Percentiles rank a stretch among this genome's conserved stretches.
Conservation (phyloP, 2,888 invertebrate species). For the Anaspis maculata region DNA sequence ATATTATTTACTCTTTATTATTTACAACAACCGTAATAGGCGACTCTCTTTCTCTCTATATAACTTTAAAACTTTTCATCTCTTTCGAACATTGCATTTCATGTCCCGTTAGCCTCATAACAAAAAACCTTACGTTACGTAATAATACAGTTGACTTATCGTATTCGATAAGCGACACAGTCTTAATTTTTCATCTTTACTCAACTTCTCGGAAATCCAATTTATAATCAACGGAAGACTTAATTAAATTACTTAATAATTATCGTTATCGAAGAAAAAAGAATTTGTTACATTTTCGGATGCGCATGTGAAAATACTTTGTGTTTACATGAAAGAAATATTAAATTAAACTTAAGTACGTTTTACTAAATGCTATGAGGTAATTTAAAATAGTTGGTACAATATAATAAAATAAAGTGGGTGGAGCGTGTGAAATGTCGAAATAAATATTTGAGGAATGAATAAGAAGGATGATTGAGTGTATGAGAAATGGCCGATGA, state of each 20-base stretch:
- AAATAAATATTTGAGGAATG: conserved; percentile 20
- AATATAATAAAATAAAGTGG: conserved; percentile 4
- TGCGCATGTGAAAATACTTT: too few relatives aligned
- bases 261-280: not conserved
- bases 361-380: conserved; percentile 11
- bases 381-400: conserved; percentile 13
- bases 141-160: conserved; percentile 22
- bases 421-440: conserved; percentile 6
- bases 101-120: conserved; percentile 37
- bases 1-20: too few relatives aligned
- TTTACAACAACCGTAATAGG: conserved; percentile 33
- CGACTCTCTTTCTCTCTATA: conserved; percentile 16
- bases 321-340: not conserved
- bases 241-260: not conserved
- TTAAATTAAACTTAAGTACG: not conserved
- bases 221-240: conserved; percentile 28
- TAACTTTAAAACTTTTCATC: conserved; percentile 12
- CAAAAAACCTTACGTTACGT: conserved; percentile 22
- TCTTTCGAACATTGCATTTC: conserved; percentile 30
- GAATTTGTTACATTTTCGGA: too few relatives aligned
- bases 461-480: conserved; percentile 13
- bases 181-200: conserved; percentile 24
- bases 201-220: conserved; percentile 14
- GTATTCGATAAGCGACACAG: conserved; percentile 28
- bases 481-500: conserved; percentile 20